Percentiles rank a stretch among this genome's conserved stretches.
Conservation (phyloP, 2,113 vertebrate species). For the Hippoglossus stenolepis region DNA sequence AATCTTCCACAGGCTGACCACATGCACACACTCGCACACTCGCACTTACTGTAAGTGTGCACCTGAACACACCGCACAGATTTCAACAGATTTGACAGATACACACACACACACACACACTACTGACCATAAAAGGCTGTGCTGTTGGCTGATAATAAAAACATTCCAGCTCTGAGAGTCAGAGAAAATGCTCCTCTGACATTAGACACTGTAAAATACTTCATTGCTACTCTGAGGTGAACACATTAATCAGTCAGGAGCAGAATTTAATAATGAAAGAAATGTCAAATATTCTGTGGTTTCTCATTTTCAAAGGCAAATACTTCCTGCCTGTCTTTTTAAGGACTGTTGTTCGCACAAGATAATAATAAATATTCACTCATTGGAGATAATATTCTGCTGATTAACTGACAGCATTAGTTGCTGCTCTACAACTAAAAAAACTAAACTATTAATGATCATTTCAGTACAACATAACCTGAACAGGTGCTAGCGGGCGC, state of each 20-base stretch:
- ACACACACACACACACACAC: neutral
- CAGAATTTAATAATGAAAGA: neutral
- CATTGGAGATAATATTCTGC: neutral
- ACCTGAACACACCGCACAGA: conserved; percentile 9
- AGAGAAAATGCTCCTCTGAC: neutral
- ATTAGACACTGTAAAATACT: neutral
- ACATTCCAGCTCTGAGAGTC: neutral
- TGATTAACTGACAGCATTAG: neutral
- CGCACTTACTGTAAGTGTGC: conserved; percentile 19
- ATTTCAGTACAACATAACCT: neutral
- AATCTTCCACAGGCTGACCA: conserved; percentile 61
- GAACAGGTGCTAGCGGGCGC: neutral
- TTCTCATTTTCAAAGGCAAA: neutral
- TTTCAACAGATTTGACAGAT: neutral
- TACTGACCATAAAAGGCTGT: neutral
- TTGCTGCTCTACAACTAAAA: neutral
- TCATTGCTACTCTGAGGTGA: neutral
- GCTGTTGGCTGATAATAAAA: neutral
- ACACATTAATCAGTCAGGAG: neutral
- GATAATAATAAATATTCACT: neutral
- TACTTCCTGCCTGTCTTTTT: neutral
- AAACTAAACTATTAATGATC: neutral
- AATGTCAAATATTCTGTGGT: neutral
- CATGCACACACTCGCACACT: conserved; percentile 30
- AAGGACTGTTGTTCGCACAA: neutral